Evolutionary conservation across 2,797 vertebrate species (phyloP).

Genomic region (Chaetophractus vellerosus): DNA sequence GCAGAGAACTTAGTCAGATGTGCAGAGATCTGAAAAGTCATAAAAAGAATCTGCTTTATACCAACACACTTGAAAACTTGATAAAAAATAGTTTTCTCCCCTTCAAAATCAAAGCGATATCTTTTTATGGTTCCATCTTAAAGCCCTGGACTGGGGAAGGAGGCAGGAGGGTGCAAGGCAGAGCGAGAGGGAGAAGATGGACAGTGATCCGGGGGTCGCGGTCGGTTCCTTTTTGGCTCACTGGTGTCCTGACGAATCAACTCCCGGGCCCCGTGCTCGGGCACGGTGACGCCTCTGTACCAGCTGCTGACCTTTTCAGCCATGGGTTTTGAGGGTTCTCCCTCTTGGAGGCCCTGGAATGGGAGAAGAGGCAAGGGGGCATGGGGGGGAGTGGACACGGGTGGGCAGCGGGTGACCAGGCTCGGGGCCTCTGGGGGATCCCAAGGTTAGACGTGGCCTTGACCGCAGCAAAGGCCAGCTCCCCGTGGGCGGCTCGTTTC

Average conservation of each 20-base stretch:
- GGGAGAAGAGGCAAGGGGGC: slow-evolving; percentile 91
- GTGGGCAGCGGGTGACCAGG: background rate
- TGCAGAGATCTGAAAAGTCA: background rate
- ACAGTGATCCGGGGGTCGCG: background rate
- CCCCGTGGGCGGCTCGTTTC: background rate
- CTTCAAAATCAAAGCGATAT: background rate
- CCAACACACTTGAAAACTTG: background rate
- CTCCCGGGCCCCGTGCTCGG: background rate
- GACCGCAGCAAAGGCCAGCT: too few species aligned
- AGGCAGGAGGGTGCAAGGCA: background rate
- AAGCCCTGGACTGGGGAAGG: background rate
- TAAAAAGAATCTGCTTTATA: background rate
- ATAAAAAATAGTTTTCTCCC: background rate
- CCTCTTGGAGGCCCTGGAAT: slow-evolving; percentile 82
- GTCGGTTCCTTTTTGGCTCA: background rate
- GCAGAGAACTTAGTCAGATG: background rate
- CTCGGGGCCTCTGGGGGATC: background rate
- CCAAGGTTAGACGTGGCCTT: background rate
- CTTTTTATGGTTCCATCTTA: background rate
- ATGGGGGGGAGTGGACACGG: background rate
- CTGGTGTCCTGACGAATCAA: background rate
- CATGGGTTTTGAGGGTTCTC: background rate
- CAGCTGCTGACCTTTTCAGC: background rate
- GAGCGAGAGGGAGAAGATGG: background rate
- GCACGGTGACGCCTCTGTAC: background rate